Evolutionary conservation across 2,113 vertebrate species (phyloP).

Genomic region (Canis aureus): DNA sequence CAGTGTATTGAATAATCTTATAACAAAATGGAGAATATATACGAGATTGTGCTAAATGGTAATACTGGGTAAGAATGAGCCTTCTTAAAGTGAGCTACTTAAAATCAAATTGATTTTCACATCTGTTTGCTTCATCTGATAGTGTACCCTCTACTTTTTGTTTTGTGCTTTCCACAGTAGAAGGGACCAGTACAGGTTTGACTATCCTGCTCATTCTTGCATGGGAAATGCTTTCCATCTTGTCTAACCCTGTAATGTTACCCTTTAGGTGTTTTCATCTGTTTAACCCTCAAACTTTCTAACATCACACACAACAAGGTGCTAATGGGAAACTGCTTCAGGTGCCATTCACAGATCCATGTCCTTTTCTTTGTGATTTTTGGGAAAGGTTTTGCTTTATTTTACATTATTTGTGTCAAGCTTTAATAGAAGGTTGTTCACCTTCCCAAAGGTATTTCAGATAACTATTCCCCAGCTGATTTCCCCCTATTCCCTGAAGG

Average conservation of each 20-base stretch:
- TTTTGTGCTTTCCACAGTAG: conserved; percentile 86
- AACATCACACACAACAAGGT: not conserved
- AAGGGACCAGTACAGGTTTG: conserved; percentile 88
- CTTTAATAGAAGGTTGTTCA: not conserved
- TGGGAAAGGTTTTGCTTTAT: conserved; percentile 52
- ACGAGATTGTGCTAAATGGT: conserved; percentile 60
- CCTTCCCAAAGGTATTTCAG: conserved; percentile 55
- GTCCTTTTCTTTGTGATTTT: conserved; percentile 65
- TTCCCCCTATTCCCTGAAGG: conserved; percentile 60
- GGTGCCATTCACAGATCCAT: conserved; percentile 60
- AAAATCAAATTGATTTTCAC: conserved; percentile 53
- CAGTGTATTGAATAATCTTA: conserved; percentile 41
- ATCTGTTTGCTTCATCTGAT: conserved; percentile 75
- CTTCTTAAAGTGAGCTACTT: conserved; percentile 63
- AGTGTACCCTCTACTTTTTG: conserved; percentile 83
- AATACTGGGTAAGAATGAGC: conserved; percentile 64
- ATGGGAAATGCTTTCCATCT: conserved; percentile 82
- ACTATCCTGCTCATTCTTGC: conserved; percentile 84
- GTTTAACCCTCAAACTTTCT: conserved; percentile 38
- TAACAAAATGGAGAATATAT: conserved; percentile 16
- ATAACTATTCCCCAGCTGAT: conserved; percentile 8
- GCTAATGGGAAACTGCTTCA: conserved; percentile 64
- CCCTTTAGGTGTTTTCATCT: conserved; percentile 79
- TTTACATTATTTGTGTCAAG: conserved; percentile 41
- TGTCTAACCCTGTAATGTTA: conserved; percentile 78